phyloP scores from a whole-genome alignment of 2,797 vertebrate species.

The Ibycter americanus region DNA sequence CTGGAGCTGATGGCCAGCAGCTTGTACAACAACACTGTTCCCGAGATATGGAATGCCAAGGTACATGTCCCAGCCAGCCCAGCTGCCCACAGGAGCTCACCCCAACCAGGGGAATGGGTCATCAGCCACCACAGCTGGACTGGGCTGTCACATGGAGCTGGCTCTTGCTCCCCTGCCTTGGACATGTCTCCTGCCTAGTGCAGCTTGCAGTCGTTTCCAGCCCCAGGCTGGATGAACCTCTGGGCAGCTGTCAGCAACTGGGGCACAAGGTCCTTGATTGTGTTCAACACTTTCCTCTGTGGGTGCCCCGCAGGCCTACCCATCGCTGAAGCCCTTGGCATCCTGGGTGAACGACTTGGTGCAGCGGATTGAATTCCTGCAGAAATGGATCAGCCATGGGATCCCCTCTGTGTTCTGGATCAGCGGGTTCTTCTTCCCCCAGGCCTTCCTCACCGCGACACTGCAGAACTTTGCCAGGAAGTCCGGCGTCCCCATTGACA shows the following conservation, averaged over 20 bases:
- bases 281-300: not conserved
- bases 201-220: not conserved
- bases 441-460: conserved; percentile 91
- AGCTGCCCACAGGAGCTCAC: not conserved
- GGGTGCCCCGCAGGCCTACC: conserved; percentile 80
- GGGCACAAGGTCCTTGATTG: not conserved
- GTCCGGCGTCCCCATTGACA: conserved; percentile 83
- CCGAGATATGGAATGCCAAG: conserved; percentile 88
- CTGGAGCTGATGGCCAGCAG: conserved; percentile 89
- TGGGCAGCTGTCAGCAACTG: not conserved
- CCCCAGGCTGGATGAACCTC: not conserved
- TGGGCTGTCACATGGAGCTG: not conserved
- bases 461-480: conserved; percentile 90
- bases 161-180: not conserved
- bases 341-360: conserved; percentile 90
- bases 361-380: conserved; percentile 83
- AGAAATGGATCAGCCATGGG: conserved; percentile 83
- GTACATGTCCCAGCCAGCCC: not conserved
- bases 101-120: not conserved
- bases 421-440: conserved; percentile 91
- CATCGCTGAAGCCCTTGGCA: conserved; percentile 88
- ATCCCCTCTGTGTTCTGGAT: conserved; percentile 91
- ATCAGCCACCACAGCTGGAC: not conserved
- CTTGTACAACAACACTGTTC: conserved; percentile 88
- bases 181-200: not conserved